phyloP scores from a whole-genome alignment of 2,113 vertebrate genomes.

The Ammospiza nelsoni region DNA sequence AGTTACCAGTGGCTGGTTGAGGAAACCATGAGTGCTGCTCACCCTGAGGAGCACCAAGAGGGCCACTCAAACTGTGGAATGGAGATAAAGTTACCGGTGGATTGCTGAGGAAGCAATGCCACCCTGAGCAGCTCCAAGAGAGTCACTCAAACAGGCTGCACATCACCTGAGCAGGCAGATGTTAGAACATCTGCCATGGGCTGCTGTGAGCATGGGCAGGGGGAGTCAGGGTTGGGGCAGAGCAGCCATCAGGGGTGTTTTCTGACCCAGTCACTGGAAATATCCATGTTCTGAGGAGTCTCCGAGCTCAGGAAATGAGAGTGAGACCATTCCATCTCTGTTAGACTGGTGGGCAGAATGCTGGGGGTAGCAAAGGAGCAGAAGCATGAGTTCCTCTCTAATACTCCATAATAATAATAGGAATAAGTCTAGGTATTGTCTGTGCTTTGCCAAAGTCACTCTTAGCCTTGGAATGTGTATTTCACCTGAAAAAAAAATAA shows the following conservation, averaged over 20 bases:
- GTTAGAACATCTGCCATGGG: conserved; percentile 91
- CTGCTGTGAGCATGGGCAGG: conserved; percentile 74
- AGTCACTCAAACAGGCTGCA: conserved; percentile 83
- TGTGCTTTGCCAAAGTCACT: conserved; percentile 20
- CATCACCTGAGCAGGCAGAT: conserved; percentile 93
- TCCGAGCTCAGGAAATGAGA: conserved; percentile 23
- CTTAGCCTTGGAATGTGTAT: conserved; percentile 13
- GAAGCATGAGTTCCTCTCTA: not conserved
- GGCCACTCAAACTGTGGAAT: not conserved
- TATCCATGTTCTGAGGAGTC: conserved; percentile 14
- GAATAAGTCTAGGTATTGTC: not conserved
- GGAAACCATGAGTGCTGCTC: too few relatives aligned
- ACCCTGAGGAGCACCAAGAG: not conserved
- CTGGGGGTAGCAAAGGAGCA: not conserved
- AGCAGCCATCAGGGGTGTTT: conserved; percentile 32
- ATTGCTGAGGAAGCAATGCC: conserved; percentile 39
- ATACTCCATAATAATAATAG: not conserved
- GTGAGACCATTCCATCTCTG: not conserved
- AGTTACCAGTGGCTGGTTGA: too few relatives aligned
- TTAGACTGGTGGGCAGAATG: not conserved
- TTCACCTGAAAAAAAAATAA: conserved; percentile 29
- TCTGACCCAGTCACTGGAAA: conserved; percentile 2
- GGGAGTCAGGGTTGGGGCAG: not conserved
- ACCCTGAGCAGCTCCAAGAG: conserved; percentile 81
- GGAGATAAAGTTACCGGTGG: not conserved